A percentile compares a stretch with the other conserved stretches of the same genome.
Evolutionary conservation across 1,140 invertebrate species (phyloP).

Genomic region (Heliconius melpomene): DNA sequence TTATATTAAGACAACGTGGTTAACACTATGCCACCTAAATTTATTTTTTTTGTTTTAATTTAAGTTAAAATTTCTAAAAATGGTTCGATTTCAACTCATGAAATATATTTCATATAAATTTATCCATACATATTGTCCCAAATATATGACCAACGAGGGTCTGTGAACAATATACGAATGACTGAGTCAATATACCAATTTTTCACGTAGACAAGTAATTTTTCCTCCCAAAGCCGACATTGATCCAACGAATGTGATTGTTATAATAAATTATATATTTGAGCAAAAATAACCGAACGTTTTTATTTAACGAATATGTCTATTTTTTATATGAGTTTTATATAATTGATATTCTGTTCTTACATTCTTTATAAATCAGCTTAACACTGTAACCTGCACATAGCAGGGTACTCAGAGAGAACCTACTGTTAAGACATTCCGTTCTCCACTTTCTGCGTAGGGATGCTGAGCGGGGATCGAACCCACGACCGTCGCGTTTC

Average conservation of each 20-base stretch:
- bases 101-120: not conserved
- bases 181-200: not conserved
- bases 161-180: not conserved
- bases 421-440: not conserved
- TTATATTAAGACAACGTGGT: too few species aligned
- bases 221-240: not conserved
- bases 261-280: not conserved
- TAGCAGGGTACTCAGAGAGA: not conserved
- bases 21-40: too few species aligned
- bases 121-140: not conserved
- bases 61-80: not conserved
- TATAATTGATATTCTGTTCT: too few species aligned
- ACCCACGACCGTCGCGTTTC: too few species aligned
- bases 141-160: not conserved
- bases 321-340: not conserved
- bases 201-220: not conserved
- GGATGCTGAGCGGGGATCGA: too few species aligned
- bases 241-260: not conserved
- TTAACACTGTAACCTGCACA: not conserved
- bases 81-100: not conserved
- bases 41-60: too few species aligned
- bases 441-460: not conserved
- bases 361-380: too few species aligned
- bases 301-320: not conserved
- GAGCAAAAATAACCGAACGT: not conserved